These are phyloP conservation scores for Heterohyrax brucei DNA, from an alignment of 2,797 vertebrate species.

Conservation along the genomic window DNA sequence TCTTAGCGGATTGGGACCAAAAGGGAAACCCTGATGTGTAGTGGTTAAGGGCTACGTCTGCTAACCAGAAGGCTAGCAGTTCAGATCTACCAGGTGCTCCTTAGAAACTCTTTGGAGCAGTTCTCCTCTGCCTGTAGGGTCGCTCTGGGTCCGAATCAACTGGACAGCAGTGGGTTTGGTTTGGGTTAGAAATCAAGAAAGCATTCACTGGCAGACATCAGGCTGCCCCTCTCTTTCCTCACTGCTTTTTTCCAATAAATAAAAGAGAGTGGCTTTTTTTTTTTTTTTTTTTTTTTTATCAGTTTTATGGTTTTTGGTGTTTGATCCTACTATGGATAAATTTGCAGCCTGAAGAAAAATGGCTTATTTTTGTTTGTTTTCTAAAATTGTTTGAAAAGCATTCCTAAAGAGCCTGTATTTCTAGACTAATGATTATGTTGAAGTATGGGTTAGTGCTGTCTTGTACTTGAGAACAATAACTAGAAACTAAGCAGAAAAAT, in stretches of 20 bases:
- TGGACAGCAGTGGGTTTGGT: no score
- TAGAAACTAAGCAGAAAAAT: background rate
- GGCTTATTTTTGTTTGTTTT: background rate
- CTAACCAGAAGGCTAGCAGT: no score
- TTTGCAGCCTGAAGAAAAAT: background rate
- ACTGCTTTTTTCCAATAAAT: background rate
- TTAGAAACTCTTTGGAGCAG: no score
- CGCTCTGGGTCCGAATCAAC: no score
- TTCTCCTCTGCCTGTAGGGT: no score
- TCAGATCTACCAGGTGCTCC: no score
- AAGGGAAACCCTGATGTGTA: no score
- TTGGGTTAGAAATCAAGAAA: no score
- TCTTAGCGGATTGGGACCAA: accelerated
- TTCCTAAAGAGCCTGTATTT: background rate
- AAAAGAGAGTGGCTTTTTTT: no score
- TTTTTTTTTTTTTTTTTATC: background rate
- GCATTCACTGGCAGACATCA: accelerated
- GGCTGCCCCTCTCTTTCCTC: background rate
- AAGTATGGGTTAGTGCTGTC: background rate
- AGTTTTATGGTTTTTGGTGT: background rate
- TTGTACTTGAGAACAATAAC: background rate
- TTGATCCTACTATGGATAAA: background rate
- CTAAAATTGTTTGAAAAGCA: constrained; percentile 4
- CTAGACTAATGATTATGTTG: background rate
- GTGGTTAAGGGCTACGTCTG: no score